Evolutionary conservation across 53 echinoderm and acorn worm species (phyloP), one percentile per base, ranked within the genome.

Genomic region (Holothuria leucospilota): DNA sequence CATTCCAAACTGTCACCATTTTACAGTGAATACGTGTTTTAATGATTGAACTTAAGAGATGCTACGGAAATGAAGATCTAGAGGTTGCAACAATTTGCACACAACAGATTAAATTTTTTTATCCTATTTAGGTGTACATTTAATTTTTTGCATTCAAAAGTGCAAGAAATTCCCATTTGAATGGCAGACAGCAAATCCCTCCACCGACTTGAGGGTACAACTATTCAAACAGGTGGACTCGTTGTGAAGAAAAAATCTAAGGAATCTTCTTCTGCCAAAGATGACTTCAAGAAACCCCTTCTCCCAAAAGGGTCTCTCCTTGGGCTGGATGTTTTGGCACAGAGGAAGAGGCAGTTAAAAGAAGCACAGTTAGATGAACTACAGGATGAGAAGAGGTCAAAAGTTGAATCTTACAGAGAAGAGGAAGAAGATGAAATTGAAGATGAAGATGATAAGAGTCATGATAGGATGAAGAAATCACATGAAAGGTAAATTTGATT

Each of bases 261-360:
- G 20, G 42, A 71, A 42, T 78, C 84, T 29, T 29, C 51, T 6
- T 74, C 63, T 21, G 72, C 71, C 16, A 51, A 24, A 15, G 84
- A 64, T 63, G 63, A 67, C 46, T 96, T 96, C 82, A 96, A 94
- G 77, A 83, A 67, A 66, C 84, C 84, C 13, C 29, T 80, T 59
- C 80, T 80, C 38, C 56, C 80, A 0, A 80, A 87, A 18, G 74
- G 89, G 39, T 97, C 97, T 0, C 81, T 94, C 20, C 86, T 97
- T 6, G 97, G 97, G 30, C 88, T 97, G 7, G 97, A 97, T 56
- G 72, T 88, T 16, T 88, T 97, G 58, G 97, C 97, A 14, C 93
- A 93, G 0, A 78, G 80, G 66, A 97, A 97, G 77, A 87, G 97
- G 65, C 91, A 88, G 53, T 82, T 91, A 81, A 97, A 87, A 38